Evolutionary conservation across 2,113 vertebrate species (phyloP), one percentile per base, ranked within the genome.

Genomic region (Gavia stellata): DNA sequence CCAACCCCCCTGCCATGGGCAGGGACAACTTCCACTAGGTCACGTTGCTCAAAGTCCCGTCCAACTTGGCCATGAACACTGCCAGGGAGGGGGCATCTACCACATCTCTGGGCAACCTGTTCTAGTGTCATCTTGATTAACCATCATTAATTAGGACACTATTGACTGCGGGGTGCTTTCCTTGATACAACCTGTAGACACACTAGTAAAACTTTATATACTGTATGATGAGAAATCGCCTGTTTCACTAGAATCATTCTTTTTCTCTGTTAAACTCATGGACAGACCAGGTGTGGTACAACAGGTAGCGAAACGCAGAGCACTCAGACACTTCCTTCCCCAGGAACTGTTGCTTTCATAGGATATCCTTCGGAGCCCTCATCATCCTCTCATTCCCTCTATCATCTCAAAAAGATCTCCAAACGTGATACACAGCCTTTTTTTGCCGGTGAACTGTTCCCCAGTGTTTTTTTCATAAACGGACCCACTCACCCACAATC

Each of bases 1-100:
- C 42, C 47, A 81, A 31, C 0, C 1, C 10, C 24, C 0, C 50
- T 55, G 47, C 7, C 33, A 59, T 5, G 11, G 62, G 4, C 17
- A 72, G n/a, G 25, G 38, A 59, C 13, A 38, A 14, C 9, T 72
- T 31, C 24, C 29, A 26, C 18, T 10, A 63, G 4, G 7, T 2
- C 23, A 49, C 24, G 40, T 12, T 36, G 33, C 40, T 66, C 40
- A 10, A 36, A 52, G 38, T 7, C 26, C 4, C 16, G 1, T 44
- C 38, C 58, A 91, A 1, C 34, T 50, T 12, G 5, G 14, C 29
- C 50, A 78, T 66, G 68, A 87, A 26, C 17, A 10, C 13, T 25
- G 3, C 14, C 42, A 59, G 20, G 31, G 17, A 42, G 9, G 45
- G 14, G 11, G 3, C 29, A 79, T 1, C 29, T 52, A 68, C 33